These are phyloP conservation scores for Drosophila tanythrix DNA, from an alignment of 2,888 invertebrate species.

Conservation along the genomic window DNA sequence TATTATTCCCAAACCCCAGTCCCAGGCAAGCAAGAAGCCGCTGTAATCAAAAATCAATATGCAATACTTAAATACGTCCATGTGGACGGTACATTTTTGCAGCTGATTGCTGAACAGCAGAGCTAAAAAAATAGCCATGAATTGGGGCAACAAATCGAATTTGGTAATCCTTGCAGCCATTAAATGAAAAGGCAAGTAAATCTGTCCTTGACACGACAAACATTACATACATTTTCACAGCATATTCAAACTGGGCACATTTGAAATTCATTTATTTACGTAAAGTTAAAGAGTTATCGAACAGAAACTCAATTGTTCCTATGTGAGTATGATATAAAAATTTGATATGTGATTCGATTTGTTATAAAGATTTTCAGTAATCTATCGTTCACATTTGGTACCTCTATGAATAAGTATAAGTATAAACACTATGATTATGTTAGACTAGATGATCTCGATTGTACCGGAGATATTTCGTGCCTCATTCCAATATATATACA, in stretches of 20 bases:
- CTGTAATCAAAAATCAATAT: slow-evolving; percentile 68
- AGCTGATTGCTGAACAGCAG: slow-evolving; percentile 49
- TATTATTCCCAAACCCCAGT: slow-evolving; percentile 9
- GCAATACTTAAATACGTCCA: slow-evolving; percentile 61
- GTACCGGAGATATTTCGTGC: neutral
- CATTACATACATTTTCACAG: neutral
- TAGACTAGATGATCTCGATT: neutral
- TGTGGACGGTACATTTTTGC: slow-evolving; percentile 57
- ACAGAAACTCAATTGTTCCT: neutral
- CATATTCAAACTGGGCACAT: neutral
- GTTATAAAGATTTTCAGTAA: neutral
- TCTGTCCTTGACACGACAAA: neutral
- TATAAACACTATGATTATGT: neutral
- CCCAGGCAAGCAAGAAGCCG: slow-evolving; percentile 23
- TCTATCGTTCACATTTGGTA: neutral
- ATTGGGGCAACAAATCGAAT: neutral
- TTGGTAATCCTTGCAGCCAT: neutral
- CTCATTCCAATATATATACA: neutral
- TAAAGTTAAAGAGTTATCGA: fast-evolving
- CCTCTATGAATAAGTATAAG: neutral
- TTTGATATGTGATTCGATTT: neutral
- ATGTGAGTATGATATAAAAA: neutral
- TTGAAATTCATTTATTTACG: neutral
- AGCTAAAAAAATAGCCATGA: neutral
- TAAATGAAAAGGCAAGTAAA: slow-evolving; percentile 1